A percentile compares a stretch with the other conserved stretches of the same genome.
Evolutionary conservation across 1,140 invertebrate genomes (phyloP).

Genomic region (Luehdorfia chinensis): DNA sequence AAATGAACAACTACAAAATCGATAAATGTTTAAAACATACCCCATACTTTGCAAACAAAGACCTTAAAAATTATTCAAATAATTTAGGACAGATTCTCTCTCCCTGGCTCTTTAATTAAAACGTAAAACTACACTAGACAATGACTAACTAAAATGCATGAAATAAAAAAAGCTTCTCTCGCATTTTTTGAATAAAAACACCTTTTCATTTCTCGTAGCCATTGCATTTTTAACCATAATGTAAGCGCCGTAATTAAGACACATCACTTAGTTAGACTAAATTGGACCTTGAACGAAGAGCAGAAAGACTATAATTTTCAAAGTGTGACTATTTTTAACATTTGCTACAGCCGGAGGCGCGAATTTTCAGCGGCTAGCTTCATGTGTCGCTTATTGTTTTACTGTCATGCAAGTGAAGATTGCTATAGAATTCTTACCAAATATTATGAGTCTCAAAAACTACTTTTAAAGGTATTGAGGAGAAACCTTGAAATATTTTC

Average conservation of each 20-base stretch:
- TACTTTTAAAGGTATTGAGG: background rate
- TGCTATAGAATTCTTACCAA: background rate
- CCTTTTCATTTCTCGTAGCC: background rate
- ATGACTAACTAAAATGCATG: background rate
- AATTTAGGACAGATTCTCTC: background rate
- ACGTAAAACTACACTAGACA: background rate
- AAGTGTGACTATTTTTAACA: background rate
- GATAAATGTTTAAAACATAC: too few species aligned
- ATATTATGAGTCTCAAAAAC: background rate
- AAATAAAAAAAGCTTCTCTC: background rate
- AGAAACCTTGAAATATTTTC: background rate
- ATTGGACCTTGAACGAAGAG: background rate
- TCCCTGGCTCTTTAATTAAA: background rate
- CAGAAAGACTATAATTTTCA: background rate
- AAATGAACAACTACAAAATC: too few species aligned
- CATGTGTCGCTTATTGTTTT: background rate
- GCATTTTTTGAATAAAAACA: background rate
- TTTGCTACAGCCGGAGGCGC: background rate
- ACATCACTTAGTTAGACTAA: background rate
- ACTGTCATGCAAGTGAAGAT: background rate
- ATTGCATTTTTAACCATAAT: constrained; percentile 1
- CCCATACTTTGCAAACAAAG: background rate
- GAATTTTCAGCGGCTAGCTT: background rate
- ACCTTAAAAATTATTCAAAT: background rate
- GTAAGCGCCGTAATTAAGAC: background rate